phyloP scores from a whole-genome alignment of 2,113 vertebrate species.

The Saimiri boliviensis region DNA sequence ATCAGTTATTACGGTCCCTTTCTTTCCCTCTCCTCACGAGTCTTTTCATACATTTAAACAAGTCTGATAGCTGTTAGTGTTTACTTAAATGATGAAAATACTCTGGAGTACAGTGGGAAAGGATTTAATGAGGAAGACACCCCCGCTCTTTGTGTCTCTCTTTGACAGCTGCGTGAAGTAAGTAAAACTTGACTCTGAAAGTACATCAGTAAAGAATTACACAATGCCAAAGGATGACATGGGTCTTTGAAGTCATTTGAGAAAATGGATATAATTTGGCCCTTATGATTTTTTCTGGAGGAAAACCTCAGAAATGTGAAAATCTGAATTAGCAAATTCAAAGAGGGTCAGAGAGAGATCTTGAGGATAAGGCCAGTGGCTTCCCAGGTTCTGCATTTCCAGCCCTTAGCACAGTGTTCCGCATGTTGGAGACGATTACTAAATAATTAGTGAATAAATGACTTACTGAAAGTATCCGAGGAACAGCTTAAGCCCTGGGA shows the following conservation, averaged over 20 bases:
- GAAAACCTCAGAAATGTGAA: not conserved
- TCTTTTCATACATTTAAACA: conserved; percentile 16
- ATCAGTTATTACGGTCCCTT: not conserved
- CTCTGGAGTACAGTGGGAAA: conserved; percentile 26
- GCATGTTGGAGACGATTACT: not conserved
- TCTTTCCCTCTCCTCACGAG: not conserved
- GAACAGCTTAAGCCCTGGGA: conserved; percentile 19
- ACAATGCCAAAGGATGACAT: not conserved
- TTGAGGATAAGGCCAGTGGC: not conserved
- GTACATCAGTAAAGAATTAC: not conserved
- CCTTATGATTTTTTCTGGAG: not conserved
- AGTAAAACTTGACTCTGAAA: conserved; percentile 24
- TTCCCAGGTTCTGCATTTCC: not conserved
- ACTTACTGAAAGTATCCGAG: conserved; percentile 48
- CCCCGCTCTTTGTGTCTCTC: not conserved
- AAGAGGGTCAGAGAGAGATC: not conserved
- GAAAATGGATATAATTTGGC: conserved; percentile 25
- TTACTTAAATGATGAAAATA: conserved; percentile 45
- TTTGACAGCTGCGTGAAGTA: not conserved
- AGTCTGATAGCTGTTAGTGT: conserved; percentile 6
- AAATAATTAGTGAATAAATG: conserved; percentile 41
- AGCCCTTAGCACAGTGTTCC: not conserved
- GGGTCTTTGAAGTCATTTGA: conserved; percentile 40
- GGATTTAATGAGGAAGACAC: conserved; percentile 54
- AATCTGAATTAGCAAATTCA: not conserved